Evolutionary conservation across 2,113 vertebrate species (phyloP).

Genomic region (Poecilia latipinna): DNA sequence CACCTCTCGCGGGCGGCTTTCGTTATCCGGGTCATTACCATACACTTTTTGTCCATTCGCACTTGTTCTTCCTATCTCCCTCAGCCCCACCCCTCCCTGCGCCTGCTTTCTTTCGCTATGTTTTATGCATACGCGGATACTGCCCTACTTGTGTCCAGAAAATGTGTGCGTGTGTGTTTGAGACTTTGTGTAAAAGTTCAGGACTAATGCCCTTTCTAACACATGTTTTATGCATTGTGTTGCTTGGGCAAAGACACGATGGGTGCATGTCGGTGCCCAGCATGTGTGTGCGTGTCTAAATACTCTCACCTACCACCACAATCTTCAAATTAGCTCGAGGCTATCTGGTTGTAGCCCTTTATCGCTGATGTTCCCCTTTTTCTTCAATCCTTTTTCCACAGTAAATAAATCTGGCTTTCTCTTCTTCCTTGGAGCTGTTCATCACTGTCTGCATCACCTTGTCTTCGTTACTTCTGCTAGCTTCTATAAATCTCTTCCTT

Average conservation of each 20-base stretch:
- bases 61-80: slow-evolving; percentile 66
- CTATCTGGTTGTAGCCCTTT: slow-evolving; percentile 49
- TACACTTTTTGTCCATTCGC: slow-evolving; percentile 64
- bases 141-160: slow-evolving; percentile 52
- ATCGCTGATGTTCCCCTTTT: slow-evolving; percentile 41
- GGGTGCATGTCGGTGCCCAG: slow-evolving; percentile 21
- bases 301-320: slow-evolving; percentile 38
- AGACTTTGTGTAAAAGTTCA: slow-evolving; percentile 39
- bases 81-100: slow-evolving; percentile 30
- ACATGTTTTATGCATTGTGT: slow-evolving; percentile 60
- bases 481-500: slow-evolving; percentile 34
- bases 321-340: slow-evolving; percentile 54
- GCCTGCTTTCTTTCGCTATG: slow-evolving; percentile 58
- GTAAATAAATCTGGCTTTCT: slow-evolving; percentile 53
- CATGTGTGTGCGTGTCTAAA: neutral
- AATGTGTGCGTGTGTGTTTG: slow-evolving; percentile 6
- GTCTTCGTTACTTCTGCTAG: slow-evolving; percentile 25
- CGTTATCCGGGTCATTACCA: slow-evolving; percentile 74
- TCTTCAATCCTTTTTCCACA: slow-evolving; percentile 56
- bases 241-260: slow-evolving; percentile 22
- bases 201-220: slow-evolving; percentile 47
- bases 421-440: slow-evolving; percentile 19
- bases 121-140: slow-evolving; percentile 63
- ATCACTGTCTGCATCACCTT: slow-evolving; percentile 45
- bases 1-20: slow-evolving; percentile 51